Evolutionary conservation across 30 jellyfish, hydroid and myxozoan species (phyloP).

Genomic region (Chrysaora quinquecirrha): DNA sequence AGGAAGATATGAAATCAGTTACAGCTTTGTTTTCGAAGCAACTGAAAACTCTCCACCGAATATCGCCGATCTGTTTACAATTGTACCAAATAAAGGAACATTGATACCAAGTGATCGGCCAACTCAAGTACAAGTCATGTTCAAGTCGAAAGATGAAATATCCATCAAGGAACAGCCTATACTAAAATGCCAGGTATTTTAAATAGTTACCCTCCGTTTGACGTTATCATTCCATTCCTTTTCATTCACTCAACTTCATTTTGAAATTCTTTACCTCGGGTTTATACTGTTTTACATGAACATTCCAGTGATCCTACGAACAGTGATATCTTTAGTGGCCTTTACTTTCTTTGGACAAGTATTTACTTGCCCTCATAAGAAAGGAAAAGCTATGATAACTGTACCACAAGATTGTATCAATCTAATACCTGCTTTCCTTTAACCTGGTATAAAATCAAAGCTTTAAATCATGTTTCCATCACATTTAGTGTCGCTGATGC

Average conservation of each 20-base stretch:
- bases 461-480: too few relatives aligned
- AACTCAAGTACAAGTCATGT: constrained; percentile 89
- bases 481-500: too few relatives aligned
- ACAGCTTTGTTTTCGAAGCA: constrained; percentile 68
- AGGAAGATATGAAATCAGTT: constrained; percentile 96
- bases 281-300: too few relatives aligned
- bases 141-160: constrained; percentile 72
- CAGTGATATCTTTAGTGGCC: too few relatives aligned
- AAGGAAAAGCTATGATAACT: too few relatives aligned
- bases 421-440: too few relatives aligned
- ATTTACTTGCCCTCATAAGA: too few relatives aligned
- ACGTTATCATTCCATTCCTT: not conserved
- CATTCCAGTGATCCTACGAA: too few relatives aligned
- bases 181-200: constrained; percentile 86
- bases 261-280: too few relatives aligned
- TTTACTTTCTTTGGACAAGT: too few relatives aligned
- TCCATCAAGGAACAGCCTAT: constrained; percentile 84
- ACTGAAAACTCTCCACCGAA: constrained; percentile 44
- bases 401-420: too few relatives aligned
- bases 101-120: constrained; percentile 94
- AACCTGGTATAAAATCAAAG: too few relatives aligned
- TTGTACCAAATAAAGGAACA: constrained; percentile 84
- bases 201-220: not conserved
- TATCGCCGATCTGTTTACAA: constrained; percentile 64
- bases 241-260: not conserved